phyloP scores from a whole-genome alignment of 2,888 invertebrate species.

The Lepidocyrtinus sp. region DNA sequence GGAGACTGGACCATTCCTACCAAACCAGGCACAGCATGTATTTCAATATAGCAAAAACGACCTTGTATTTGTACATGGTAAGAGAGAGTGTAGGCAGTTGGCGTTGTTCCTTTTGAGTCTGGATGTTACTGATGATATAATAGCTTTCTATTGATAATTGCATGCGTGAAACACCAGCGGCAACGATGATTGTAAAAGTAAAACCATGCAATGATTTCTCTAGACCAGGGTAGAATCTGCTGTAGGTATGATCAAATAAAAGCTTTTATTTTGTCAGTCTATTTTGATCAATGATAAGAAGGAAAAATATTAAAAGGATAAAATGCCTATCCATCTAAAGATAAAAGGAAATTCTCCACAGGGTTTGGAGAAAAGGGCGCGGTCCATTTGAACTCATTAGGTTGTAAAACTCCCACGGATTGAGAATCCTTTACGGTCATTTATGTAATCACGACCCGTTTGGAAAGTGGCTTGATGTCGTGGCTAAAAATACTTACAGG shows the following conservation, averaged over 20 bases:
- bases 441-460: conserved; percentile 54
- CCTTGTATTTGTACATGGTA: conserved; percentile 34
- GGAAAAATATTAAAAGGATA: conserved; percentile 3
- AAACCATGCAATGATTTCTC: neutral
- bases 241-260: conserved; percentile 17
- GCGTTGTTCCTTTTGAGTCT: neutral
- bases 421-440: conserved; percentile 48
- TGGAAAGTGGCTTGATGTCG: conserved; percentile 50
- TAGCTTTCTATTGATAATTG: conserved; percentile 30
- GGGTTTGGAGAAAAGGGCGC: conserved; percentile 45
- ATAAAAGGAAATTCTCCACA: conserved; percentile 45
- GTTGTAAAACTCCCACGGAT: conserved; percentile 68
- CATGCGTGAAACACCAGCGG: neutral
- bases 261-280: conserved; percentile 10
- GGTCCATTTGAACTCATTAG: conserved; percentile 63
- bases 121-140: conserved; percentile 25
- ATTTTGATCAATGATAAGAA: conserved; percentile 49
- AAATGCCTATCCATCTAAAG: conserved; percentile 2
- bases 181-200: neutral
- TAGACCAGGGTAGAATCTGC: too few species aligned
- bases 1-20: too few species aligned
- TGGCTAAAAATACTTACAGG: conserved; percentile 42
- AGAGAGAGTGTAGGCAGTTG: neutral
- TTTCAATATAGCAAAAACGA: too few species aligned
- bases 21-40: too few species aligned